These are phyloP conservation scores for Percina caprodes DNA, from an alignment of 2,113 vertebrate genomes.

Conservation along the genomic window DNA sequence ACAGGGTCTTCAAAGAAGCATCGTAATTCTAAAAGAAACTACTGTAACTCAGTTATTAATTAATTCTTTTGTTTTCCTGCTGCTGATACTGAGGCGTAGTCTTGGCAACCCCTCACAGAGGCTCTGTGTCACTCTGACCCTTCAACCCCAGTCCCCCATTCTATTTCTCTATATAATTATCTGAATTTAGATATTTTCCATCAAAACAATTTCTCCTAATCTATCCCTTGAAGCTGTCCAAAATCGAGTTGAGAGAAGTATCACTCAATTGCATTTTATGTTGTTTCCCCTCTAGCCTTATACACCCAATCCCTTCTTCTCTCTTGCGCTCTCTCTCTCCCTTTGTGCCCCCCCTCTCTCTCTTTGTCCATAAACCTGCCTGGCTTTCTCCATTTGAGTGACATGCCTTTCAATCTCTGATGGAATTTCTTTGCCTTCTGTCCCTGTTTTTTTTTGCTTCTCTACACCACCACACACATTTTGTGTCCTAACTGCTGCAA, in stretches of 20 bases:
- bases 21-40: too few species aligned
- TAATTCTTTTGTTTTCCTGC: neutral
- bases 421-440: slow-evolving; percentile 53
- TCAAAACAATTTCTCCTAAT: slow-evolving; percentile 7
- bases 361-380: slow-evolving; percentile 45
- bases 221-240: slow-evolving; percentile 19
- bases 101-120: slow-evolving; percentile 21
- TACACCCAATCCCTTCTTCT: slow-evolving; percentile 9
- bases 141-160: neutral
- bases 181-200: slow-evolving; percentile 25
- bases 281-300: slow-evolving; percentile 13
- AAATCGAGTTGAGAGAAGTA: slow-evolving; percentile 44
- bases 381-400: slow-evolving; percentile 52
- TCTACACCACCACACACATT: slow-evolving; percentile 32
- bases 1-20: neutral
- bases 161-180: neutral
- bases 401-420: slow-evolving; percentile 56
- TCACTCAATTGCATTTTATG: slow-evolving; percentile 28
- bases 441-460: slow-evolving; percentile 7
- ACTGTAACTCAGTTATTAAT: too few species aligned
- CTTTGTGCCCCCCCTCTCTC: neutral
- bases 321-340: neutral
- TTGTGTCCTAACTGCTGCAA: slow-evolving; percentile 44
- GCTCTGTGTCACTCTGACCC: neutral
- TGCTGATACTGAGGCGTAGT: slow-evolving; percentile 12